phyloP scores from a whole-genome alignment of 2,113 vertebrate genomes.

The Elanus axillaris region DNA sequence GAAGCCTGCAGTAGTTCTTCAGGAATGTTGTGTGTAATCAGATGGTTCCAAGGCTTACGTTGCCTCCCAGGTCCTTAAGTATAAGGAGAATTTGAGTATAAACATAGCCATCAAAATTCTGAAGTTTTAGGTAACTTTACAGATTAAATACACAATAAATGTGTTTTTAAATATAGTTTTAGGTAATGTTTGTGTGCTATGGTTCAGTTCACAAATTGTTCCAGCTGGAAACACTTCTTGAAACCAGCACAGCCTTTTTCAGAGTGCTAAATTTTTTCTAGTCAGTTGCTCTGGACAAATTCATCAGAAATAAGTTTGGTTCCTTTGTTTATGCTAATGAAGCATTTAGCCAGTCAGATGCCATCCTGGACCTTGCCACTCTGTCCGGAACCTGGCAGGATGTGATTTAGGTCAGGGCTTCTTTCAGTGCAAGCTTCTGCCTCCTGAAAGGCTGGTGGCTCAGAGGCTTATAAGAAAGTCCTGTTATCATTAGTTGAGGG shows the following conservation, averaged over 20 bases:
- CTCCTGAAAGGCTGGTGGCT: neutral
- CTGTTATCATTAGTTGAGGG: neutral
- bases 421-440: neutral
- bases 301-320: neutral
- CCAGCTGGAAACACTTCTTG: neutral
- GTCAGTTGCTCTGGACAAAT: neutral
- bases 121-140: neutral
- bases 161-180: neutral
- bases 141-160: neutral
- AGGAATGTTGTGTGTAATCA: conserved; percentile 5
- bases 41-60: neutral
- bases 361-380: neutral
- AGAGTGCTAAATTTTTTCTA: neutral
- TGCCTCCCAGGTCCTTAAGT: neutral
- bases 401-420: conserved; percentile 8
- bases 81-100: neutral
- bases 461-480: neutral
- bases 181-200: neutral
- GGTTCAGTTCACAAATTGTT: neutral
- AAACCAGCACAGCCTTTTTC: neutral
- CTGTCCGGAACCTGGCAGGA: neutral
- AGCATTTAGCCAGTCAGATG: neutral
- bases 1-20: conserved; percentile 2
- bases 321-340: neutral
- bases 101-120: neutral